Evolutionary conservation across 2,797 vertebrate genomes (phyloP), one percentile per base, ranked within the genome.

Genomic region (Muraenolepis orangiensis): DNA sequence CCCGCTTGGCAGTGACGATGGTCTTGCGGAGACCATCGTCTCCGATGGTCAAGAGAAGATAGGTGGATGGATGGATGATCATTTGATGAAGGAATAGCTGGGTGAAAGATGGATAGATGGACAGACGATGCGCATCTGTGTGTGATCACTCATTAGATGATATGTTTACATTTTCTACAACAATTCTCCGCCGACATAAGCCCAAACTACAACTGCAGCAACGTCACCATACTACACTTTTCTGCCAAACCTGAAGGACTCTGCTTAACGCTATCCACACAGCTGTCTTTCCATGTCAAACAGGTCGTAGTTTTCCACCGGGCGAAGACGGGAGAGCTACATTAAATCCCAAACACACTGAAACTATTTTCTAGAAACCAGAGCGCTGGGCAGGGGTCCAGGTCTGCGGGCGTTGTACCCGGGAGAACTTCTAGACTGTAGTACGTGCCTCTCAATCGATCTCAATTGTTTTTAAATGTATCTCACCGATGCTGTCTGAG

Each of bases 291-390:
- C 72, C 57, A 67, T 10, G 28, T 42, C 46, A 28, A 69, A 69
- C 34, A 38, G 28, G 6, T 20, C 79, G 74, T 74, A 80, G 81
- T 82, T 88, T 86, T 69, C 78, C 73, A 13, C 57, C 10, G 12
- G 71, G 74, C 66, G 76, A 76, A 67, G 29, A 38, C 78, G 29
- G 66, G 13, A 81, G 83, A 74, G 78, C 86, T 75, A 86, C 74
- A 71, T 76, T 73, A 80, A 83, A 79, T 86, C 70, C 72, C 69
- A 66, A 70, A 85, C 87, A 90, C 75, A 31, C 71, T 81, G 83
- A 87, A 86, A 11, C 79, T 28, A 83, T 87, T 85, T 79, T 74
- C 29, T 36, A 73, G 34, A 74, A n/a, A 28, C 12, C 34, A 73
- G 74, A 74, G 71, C 67, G 13, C 74, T 79, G 80, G 74, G 75